Percentiles rank a stretch among this genome's conserved stretches.
phyloP scores from a whole-genome alignment of 2,113 vertebrate genomes.

The Fregata magnificens region DNA sequence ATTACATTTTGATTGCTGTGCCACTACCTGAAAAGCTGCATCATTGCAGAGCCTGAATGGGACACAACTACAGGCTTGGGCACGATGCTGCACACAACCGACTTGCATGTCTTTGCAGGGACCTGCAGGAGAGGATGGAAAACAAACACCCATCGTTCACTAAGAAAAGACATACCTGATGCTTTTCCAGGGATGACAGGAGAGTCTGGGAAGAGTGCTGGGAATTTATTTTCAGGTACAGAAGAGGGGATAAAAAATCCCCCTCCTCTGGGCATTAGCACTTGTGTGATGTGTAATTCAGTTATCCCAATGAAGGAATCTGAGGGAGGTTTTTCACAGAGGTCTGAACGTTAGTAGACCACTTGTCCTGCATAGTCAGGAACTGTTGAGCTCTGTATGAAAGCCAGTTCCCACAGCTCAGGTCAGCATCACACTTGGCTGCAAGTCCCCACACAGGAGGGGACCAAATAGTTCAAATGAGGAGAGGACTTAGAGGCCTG shows the following conservation, averaged over 20 bases:
- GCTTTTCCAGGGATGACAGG: background rate
- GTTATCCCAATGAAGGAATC: background rate
- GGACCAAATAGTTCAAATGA: background rate
- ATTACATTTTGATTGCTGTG: background rate
- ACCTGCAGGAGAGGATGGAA: background rate
- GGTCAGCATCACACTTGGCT: background rate
- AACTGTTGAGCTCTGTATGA: background rate
- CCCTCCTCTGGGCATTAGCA: background rate
- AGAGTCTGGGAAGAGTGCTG: background rate
- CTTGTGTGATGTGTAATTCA: background rate
- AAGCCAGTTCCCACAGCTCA: background rate
- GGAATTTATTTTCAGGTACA: background rate
- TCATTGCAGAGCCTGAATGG: background rate
- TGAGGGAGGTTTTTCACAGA: background rate
- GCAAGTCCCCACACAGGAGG: background rate
- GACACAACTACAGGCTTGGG: background rate
- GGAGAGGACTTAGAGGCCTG: background rate
- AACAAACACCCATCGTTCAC: background rate
- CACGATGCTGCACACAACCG: rapidly evolving
- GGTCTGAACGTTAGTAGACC: background rate
- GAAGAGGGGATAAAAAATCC: background rate
- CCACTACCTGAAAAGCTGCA: background rate
- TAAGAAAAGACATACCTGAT: background rate
- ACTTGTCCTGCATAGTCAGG: background rate
- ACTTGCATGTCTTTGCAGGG: background rate